Evolutionary conservation across 2,113 vertebrate genomes (phyloP).

Genomic region (Microcebus ravelobensis): DNA sequence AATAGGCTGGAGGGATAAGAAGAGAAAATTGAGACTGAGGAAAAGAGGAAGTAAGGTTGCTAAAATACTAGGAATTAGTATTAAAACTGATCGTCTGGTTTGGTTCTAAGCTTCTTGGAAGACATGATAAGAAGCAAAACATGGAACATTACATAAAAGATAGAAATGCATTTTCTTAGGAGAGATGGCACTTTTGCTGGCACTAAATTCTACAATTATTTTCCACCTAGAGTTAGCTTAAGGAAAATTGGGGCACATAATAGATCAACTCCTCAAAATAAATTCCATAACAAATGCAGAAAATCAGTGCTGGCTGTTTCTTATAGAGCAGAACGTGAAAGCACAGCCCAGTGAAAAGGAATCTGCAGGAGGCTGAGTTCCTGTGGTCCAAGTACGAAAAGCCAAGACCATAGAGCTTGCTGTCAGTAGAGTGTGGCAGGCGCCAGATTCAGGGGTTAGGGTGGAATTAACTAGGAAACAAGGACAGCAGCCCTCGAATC

Average conservation of each 20-base stretch:
- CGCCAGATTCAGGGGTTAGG: neutral
- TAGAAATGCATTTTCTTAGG: neutral
- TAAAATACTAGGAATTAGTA: neutral
- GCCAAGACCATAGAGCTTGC: neutral
- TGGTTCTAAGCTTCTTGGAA: neutral
- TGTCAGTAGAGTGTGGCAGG: neutral
- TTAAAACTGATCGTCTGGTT: neutral
- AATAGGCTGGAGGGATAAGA: neutral
- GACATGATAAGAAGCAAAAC: neutral
- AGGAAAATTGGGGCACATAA: neutral
- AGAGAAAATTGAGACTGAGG: neutral
- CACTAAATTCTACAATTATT: conserved; percentile 9
- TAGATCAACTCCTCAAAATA: neutral
- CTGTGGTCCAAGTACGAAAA: neutral
- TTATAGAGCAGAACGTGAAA: neutral
- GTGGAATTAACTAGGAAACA: neutral
- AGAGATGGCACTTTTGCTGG: neutral
- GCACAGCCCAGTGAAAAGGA: neutral
- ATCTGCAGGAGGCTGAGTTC: neutral
- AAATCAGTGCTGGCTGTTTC: neutral
- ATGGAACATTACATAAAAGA: neutral
- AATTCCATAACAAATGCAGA: neutral
- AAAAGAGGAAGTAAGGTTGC: neutral
- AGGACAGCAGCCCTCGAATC: neutral
- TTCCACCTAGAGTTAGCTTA: neutral